Evolutionary conservation across 2,888 invertebrate species (phyloP).

Genomic region (Stratiomys singularior): DNA sequence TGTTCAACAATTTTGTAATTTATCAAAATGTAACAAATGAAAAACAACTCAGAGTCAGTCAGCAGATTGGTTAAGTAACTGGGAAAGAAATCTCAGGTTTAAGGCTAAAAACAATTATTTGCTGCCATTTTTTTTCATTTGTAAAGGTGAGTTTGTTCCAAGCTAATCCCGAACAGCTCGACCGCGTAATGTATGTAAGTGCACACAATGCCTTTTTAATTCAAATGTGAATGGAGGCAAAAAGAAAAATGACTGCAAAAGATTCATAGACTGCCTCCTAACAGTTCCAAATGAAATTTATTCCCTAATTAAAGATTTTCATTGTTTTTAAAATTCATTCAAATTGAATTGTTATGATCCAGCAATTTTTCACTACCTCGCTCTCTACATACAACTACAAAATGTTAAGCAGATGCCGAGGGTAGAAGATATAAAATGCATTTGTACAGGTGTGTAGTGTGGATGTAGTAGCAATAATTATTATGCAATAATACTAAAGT

Average conservation of each 20-base stretch:
- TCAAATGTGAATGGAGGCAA: background rate
- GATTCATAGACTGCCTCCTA: too few species aligned
- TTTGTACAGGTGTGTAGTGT: too few species aligned
- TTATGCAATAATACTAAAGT: slow-evolving; percentile 43
- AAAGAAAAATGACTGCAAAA: too few species aligned
- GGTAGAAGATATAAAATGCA: too few species aligned
- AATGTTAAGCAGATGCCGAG: too few species aligned
- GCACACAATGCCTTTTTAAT: background rate
- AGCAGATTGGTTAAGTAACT: background rate
- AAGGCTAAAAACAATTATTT: background rate
- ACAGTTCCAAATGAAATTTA: background rate
- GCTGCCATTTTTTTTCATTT: background rate
- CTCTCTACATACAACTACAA: too few species aligned
- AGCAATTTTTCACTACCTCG: slow-evolving; percentile 4
- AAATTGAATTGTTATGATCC: slow-evolving; percentile 12
- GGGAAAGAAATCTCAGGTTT: background rate
- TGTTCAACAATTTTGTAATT: slow-evolving; percentile 10
- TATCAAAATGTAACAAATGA: background rate
- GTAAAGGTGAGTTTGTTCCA: too few species aligned
- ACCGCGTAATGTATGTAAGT: background rate
- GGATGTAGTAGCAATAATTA: slow-evolving; percentile 2
- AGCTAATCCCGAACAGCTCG: too few species aligned
- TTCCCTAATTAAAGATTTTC: slow-evolving; percentile 26
- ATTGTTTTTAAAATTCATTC: slow-evolving; percentile 23
- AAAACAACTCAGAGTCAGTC: background rate